A percentile compares a stretch with the other conserved stretches of the same genome.
phyloP scores from a whole-genome alignment of 1,140 invertebrate species.

The Ephestia elutella region DNA sequence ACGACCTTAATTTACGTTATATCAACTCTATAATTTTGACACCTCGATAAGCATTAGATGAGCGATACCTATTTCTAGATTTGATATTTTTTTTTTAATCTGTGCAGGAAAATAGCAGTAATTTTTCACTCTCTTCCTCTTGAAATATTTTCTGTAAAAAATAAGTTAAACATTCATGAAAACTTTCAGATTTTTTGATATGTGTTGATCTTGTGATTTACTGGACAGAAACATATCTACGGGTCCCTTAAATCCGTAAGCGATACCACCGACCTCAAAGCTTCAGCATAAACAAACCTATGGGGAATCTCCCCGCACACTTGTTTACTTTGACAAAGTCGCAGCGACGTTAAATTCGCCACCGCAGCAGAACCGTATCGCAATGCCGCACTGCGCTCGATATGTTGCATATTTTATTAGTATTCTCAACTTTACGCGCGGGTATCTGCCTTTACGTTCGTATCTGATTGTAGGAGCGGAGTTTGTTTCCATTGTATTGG shows the following conservation, averaged over 20 bases:
- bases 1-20: too few relatives aligned
- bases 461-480: conserved; percentile 4
- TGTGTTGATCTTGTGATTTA: too few relatives aligned
- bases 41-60: too few relatives aligned
- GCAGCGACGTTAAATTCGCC: conserved; percentile 48
- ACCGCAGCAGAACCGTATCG: conserved; percentile 36
- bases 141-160: too few relatives aligned
- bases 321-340: conserved; percentile 60
- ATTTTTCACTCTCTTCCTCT: too few relatives aligned
- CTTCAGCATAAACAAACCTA: conserved; percentile 45
- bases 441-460: conserved; percentile 22
- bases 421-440: conserved; percentile 35
- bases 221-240: too few relatives aligned
- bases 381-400: conserved; percentile 59
- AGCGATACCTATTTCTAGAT: too few relatives aligned
- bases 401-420: conserved; percentile 66
- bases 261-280: conserved; percentile 23
- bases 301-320: conserved; percentile 29
- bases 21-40: too few relatives aligned
- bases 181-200: too few relatives aligned
- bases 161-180: too few relatives aligned
- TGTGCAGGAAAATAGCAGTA: too few relatives aligned
- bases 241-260: conserved; percentile 15
- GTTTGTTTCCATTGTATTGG: not conserved
- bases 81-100: too few relatives aligned